Percentiles rank a stretch among this genome's conserved stretches.
Evolutionary conservation across 2,797 vertebrate genomes (phyloP).

Genomic region (Chaetophractus vellerosus): DNA sequence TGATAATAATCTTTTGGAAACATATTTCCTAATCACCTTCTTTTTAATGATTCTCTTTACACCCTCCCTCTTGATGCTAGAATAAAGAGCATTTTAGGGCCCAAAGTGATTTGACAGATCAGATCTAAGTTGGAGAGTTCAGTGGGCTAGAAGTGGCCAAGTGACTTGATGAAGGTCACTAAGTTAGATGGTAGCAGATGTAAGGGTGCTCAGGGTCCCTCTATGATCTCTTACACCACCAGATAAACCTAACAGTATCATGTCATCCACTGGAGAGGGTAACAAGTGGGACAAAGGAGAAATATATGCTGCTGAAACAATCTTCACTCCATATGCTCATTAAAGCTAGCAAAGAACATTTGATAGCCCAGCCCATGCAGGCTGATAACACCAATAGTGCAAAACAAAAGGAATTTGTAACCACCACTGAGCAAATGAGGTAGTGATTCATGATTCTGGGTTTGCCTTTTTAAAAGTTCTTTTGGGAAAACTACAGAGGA

Average conservation of each 20-base stretch:
- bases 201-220: background rate
- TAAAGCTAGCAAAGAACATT: background rate
- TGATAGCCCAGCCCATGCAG: background rate
- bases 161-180: background rate
- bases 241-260: background rate
- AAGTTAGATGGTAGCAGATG: background rate
- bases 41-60: background rate
- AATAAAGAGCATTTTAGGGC: constrained; percentile 31
- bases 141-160: background rate
- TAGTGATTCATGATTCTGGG: constrained; percentile 15
- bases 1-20: constrained; percentile 34
- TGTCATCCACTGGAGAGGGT: background rate
- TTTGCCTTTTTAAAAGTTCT: constrained; percentile 21
- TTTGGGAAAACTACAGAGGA: background rate
- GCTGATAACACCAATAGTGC: background rate
- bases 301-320: background rate
- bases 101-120: background rate
- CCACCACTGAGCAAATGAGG: constrained; percentile 8
- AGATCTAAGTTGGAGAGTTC: background rate
- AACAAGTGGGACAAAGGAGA: background rate
- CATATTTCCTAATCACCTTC: background rate
- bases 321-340: background rate
- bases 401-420: constrained; percentile 4
- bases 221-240: background rate
- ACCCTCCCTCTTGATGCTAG: background rate